Evolutionary conservation across 2,888 invertebrate genomes (phyloP).

Genomic region (Pollenia griseotomentosa): DNA sequence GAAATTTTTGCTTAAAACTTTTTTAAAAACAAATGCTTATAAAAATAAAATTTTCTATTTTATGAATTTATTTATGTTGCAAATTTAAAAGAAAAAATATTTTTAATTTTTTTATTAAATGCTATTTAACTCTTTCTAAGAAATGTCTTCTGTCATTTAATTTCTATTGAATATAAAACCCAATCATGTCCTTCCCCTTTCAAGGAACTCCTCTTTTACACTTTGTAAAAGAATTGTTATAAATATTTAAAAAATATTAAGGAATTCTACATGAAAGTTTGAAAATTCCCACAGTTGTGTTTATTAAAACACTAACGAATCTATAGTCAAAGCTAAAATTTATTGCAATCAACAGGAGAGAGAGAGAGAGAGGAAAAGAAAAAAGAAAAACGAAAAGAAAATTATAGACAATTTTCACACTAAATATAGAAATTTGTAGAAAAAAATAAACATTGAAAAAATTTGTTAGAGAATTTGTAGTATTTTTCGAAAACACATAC

Average conservation of each 20-base stretch:
- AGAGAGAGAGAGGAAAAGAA: background rate
- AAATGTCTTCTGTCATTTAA: slow-evolving; percentile 33
- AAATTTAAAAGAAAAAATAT: slow-evolving; percentile 23
- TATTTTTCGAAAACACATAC: slow-evolving; percentile 16
- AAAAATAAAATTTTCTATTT: background rate
- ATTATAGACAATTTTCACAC: slow-evolving; percentile 43
- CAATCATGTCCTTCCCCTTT: background rate
- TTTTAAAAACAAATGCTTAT: background rate
- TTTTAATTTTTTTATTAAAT: background rate
- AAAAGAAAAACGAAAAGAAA: slow-evolving; percentile 11
- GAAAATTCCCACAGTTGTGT: slow-evolving; percentile 54
- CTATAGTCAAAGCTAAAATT: slow-evolving; percentile 45
- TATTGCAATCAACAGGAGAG: slow-evolving; percentile 31
- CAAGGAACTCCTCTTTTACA: too few species aligned
- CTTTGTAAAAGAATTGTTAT: background rate
- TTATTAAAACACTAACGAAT: slow-evolving; percentile 21
- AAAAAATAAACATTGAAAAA: slow-evolving; percentile 40
- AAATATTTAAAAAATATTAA: background rate
- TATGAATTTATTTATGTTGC: background rate
- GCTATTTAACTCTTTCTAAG: background rate
- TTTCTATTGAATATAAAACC: background rate
- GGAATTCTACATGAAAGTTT: background rate
- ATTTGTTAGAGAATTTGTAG: slow-evolving; percentile 54
- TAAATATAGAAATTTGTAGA: slow-evolving; percentile 15
- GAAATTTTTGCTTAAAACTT: background rate